Conservation (phyloP, 2,797 vertebrate genomes). For the Iguana delicatissima region DNA sequence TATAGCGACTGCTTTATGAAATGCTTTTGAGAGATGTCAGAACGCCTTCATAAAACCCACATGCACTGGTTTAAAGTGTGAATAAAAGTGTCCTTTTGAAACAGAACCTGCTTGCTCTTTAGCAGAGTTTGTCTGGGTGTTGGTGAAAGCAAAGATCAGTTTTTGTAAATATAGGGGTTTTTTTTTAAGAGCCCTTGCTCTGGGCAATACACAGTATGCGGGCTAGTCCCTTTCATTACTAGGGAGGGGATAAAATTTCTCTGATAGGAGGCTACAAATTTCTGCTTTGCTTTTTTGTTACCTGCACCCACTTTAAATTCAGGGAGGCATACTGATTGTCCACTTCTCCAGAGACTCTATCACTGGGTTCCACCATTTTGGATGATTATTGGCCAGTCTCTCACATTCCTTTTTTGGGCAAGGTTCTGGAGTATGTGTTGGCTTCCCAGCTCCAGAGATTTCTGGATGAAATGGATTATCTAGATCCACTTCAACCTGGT, state of each 20-base stretch:
- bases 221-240: background rate
- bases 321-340: too few species aligned
- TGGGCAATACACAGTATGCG: background rate
- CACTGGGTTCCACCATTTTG: too few species aligned
- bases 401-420: too few species aligned
- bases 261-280: background rate
- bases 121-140: background rate
- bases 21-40: constrained; percentile 40
- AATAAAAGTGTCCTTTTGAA: background rate
- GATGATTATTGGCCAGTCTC: too few species aligned
- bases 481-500: too few species aligned
- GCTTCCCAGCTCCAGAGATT: too few species aligned
- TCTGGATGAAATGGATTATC: too few species aligned
- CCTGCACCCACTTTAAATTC: too few species aligned
- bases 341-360: too few species aligned
- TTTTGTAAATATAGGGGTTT: background rate
- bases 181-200: too few species aligned
- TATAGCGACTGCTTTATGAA: constrained; percentile 57
- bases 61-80: background rate
- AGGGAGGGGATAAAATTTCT: background rate
- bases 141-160: background rate
- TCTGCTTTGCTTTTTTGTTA: background rate
- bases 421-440: too few species aligned
- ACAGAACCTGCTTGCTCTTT: background rate
- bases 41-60: constrained; percentile 24